Conservation (phyloP, 2,888 invertebrate species). For the Epinotia demarniana region DNA sequence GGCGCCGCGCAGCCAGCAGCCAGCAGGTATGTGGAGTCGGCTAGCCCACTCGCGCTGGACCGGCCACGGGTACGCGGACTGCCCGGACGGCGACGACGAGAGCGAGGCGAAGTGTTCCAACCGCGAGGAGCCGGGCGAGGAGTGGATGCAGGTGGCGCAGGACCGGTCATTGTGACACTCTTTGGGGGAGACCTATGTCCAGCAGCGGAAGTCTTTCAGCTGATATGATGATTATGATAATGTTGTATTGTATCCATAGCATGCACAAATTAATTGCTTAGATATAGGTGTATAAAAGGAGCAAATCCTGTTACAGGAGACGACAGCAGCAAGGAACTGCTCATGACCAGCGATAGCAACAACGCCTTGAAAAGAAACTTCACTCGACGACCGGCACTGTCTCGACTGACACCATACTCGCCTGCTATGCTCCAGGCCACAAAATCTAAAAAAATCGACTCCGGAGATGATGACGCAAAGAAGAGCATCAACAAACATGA, state of each 20-base stretch:
- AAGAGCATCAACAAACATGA: slow-evolving; percentile 19
- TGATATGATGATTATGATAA: too few relatives aligned
- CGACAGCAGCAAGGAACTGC: slow-evolving; percentile 86
- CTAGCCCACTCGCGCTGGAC: too few relatives aligned
- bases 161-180: too few relatives aligned
- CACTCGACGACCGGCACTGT: slow-evolving; percentile 69
- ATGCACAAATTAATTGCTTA: neutral
- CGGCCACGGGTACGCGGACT: too few relatives aligned
- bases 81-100: too few relatives aligned
- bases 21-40: too few relatives aligned
- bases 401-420: slow-evolving; percentile 69
- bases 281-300: too few relatives aligned
- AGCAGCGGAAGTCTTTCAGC: too few relatives aligned
- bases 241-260: neutral
- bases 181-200: too few relatives aligned
- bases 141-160: too few relatives aligned
- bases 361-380: slow-evolving; percentile 70
- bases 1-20: neutral
- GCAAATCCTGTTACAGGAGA: slow-evolving; percentile 72
- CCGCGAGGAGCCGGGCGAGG: too few relatives aligned
- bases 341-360: slow-evolving; percentile 84
- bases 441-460: slow-evolving; percentile 44
- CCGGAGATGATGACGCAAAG: neutral
- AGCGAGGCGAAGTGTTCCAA: too few relatives aligned
- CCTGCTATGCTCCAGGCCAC: slow-evolving; percentile 52